These are phyloP conservation scores for Tiliacea citrago DNA, from an alignment of 2,888 invertebrate genomes.

Conservation along the genomic window DNA sequence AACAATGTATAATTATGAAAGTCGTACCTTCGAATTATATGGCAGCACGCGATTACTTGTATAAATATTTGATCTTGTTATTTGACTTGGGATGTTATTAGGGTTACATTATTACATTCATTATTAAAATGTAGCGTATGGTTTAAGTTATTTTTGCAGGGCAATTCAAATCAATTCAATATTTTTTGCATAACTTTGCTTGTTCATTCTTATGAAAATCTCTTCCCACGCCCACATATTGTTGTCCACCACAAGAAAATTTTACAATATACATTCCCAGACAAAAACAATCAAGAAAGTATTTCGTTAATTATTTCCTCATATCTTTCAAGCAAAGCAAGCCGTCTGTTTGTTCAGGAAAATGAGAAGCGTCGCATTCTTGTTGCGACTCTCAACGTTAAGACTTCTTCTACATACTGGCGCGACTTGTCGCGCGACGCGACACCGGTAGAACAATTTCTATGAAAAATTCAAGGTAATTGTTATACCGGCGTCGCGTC, in stretches of 20 bases:
- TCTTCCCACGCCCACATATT: neutral
- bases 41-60: conserved; percentile 54
- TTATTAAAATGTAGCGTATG: conserved; percentile 16
- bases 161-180: neutral
- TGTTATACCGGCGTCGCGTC: too few species aligned
- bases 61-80: conserved; percentile 58
- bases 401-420: too few species aligned
- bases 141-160: neutral
- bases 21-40: conserved; percentile 47
- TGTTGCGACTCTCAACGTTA: conserved; percentile 67
- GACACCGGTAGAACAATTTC: too few species aligned
- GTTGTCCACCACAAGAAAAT: neutral
- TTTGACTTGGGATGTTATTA: conserved; percentile 34
- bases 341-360: conserved; percentile 63
- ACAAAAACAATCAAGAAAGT: conserved; percentile 20
- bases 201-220: neutral
- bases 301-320: conserved; percentile 44
- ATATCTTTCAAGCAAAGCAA: conserved; percentile 50
- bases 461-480: too few species aligned
- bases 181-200: neutral
- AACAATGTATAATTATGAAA: conserved; percentile 50
- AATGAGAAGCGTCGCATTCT: conserved; percentile 71
- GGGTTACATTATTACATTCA: conserved; percentile 17
- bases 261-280: conserved; percentile 9
- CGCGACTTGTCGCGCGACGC: too few species aligned